Evolutionary conservation across 2,888 invertebrate genomes (phyloP).

Genomic region (Catocala sponsa): DNA sequence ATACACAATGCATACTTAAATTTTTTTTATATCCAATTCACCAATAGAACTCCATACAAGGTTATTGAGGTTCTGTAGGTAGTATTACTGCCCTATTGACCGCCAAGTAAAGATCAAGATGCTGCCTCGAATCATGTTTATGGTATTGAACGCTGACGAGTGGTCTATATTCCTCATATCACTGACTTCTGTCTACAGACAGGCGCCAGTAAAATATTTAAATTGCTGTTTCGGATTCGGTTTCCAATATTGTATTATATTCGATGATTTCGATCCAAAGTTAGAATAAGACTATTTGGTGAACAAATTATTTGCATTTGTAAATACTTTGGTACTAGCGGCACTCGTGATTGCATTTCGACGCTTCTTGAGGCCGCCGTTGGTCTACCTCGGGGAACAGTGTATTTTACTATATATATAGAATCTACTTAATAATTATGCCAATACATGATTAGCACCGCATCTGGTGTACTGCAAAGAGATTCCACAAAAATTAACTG

Average conservation of each 20-base stretch:
- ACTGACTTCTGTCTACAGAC: constrained; percentile 29
- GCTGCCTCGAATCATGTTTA: background rate
- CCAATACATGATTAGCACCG: background rate
- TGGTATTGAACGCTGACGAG: background rate
- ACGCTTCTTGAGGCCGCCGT: constrained; percentile 66
- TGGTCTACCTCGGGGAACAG: constrained; percentile 31
- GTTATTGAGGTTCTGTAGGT: too few relatives aligned
- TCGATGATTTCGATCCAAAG: constrained; percentile 65
- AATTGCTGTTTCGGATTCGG: constrained; percentile 44
- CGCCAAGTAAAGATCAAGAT: background rate
- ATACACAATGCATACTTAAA: too few relatives aligned
- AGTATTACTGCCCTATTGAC: too few relatives aligned
- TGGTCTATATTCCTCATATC: constrained; percentile 3
- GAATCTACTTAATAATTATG: too few relatives aligned
- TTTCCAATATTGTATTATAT: constrained; percentile 49
- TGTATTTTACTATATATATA: background rate
- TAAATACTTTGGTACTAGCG: constrained; percentile 75
- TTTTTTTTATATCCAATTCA: too few relatives aligned
- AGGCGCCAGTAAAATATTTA: constrained; percentile 44
- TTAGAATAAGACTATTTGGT: constrained; percentile 65
- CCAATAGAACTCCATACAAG: too few relatives aligned
- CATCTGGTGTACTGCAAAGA: background rate
- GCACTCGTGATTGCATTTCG: constrained; percentile 75
- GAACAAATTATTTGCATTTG: constrained; percentile 64
- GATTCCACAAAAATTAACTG: background rate